Percentiles rank a stretch among this genome's conserved stretches.
These are phyloP conservation scores for Digitonthophagus gazella DNA, from an alignment of 2,888 invertebrate genomes.

Conservation along the genomic window DNA sequence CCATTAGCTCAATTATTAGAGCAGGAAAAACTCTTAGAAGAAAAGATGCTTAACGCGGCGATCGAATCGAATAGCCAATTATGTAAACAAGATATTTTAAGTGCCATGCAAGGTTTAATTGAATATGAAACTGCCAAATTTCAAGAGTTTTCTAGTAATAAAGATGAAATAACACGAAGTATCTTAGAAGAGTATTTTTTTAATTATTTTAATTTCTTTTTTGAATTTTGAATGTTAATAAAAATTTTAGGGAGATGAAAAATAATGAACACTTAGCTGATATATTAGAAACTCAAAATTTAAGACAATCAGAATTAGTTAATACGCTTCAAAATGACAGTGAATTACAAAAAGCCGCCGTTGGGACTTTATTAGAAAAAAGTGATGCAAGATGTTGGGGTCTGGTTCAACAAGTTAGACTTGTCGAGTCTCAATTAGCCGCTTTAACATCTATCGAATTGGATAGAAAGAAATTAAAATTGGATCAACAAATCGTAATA, in stretches of 20 bases:
- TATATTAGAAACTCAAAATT: slow-evolving; percentile 62
- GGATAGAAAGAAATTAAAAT: slow-evolving; percentile 65
- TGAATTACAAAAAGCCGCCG: slow-evolving; percentile 70
- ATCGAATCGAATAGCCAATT: slow-evolving; percentile 59
- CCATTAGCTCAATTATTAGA: slow-evolving; percentile 64
- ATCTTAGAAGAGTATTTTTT: slow-evolving; percentile 64
- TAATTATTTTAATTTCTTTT: background rate
- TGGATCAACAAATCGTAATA: slow-evolving; percentile 66
- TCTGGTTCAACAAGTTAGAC: slow-evolving; percentile 69
- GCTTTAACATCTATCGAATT: slow-evolving; percentile 71
- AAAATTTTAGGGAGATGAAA: slow-evolving; percentile 57
- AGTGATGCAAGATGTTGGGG: slow-evolving; percentile 76
- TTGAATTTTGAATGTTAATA: background rate
- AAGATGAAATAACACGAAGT: slow-evolving; percentile 57
- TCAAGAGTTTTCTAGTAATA: slow-evolving; percentile 61
- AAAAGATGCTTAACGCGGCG: slow-evolving; percentile 62
- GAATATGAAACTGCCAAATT: slow-evolving; percentile 66
- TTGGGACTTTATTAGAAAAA: slow-evolving; percentile 68
- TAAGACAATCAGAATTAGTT: slow-evolving; percentile 60
- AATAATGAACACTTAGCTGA: slow-evolving; percentile 60
- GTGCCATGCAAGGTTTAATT: slow-evolving; percentile 68
- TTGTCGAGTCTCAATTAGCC: slow-evolving; percentile 71
- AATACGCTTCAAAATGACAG: slow-evolving; percentile 65
- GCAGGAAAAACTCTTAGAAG: slow-evolving; percentile 66
- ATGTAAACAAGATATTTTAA: slow-evolving; percentile 66